Evolutionary conservation across 2,113 vertebrate species (phyloP).

Genomic region (Rhipidura dahli): DNA sequence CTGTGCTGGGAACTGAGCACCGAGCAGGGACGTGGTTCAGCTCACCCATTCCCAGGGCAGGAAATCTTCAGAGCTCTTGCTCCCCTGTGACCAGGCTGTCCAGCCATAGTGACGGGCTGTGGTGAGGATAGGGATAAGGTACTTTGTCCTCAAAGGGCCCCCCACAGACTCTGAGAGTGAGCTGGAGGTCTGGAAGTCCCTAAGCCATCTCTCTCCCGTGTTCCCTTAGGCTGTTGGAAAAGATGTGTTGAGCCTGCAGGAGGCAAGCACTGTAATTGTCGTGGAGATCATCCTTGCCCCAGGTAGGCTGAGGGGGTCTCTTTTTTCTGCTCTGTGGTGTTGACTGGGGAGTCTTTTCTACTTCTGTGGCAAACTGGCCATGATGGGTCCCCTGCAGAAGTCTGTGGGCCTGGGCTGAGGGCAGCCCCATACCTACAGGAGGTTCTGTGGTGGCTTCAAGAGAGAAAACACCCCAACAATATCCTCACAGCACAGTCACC

Average conservation of each 20-base stretch:
- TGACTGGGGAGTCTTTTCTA: neutral
- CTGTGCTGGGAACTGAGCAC: neutral
- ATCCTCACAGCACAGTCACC: neutral
- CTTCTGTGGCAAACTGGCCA: neutral
- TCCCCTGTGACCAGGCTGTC: neutral
- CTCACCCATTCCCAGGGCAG: neutral
- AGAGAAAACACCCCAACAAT: neutral
- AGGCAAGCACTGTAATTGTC: slow-evolving; percentile 15
- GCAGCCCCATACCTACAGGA: neutral
- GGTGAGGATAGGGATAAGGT: neutral
- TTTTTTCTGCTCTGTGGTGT: neutral
- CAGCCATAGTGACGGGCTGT: neutral
- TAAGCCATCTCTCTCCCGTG: neutral
- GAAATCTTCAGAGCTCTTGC: neutral
- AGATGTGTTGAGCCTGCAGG: slow-evolving; percentile 16
- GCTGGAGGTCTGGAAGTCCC: neutral
- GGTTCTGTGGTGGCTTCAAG: neutral
- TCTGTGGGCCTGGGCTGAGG: neutral
- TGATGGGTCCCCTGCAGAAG: neutral
- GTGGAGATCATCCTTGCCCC: neutral
- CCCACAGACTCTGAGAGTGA: neutral
- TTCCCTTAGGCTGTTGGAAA: slow-evolving; percentile 34
- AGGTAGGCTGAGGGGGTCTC: neutral
- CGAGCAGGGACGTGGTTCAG: neutral
- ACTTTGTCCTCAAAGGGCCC: neutral